These are phyloP conservation scores for Calameuta pallipes DNA, from an alignment of 2,888 invertebrate species.

Conservation along the genomic window DNA sequence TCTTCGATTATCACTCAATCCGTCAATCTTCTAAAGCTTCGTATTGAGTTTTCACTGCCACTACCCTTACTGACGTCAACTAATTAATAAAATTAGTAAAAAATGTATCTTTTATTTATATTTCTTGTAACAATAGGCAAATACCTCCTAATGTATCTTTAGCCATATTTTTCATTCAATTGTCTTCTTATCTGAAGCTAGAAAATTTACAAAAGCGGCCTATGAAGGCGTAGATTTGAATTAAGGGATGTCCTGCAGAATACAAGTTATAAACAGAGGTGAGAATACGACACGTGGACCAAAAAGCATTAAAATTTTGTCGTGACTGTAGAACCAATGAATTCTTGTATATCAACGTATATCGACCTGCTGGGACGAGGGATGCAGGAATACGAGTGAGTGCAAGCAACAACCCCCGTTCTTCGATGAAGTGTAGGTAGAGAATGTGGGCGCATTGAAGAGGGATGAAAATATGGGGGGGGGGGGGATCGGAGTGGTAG, in stretches of 20 bases:
- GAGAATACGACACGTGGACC: background rate
- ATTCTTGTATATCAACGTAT: slow-evolving; percentile 35
- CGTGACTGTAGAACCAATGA: background rate
- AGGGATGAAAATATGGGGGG: background rate
- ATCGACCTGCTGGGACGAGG: slow-evolving; percentile 55
- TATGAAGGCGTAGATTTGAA: background rate
- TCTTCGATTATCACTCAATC: background rate
- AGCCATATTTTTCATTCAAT: background rate
- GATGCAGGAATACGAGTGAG: slow-evolving; percentile 49
- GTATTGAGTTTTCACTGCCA: background rate
- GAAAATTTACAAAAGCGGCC: background rate
- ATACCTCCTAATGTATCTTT: background rate
- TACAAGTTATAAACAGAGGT: background rate
- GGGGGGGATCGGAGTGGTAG: slow-evolving; percentile 9
- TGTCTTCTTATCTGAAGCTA: background rate
- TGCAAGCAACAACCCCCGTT: slow-evolving; percentile 35
- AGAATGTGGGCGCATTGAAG: background rate
- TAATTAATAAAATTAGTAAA: background rate
- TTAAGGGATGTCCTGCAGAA: background rate
- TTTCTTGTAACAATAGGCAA: too few species aligned
- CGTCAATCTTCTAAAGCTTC: background rate
- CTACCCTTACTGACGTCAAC: background rate
- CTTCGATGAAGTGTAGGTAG: background rate
- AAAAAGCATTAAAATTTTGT: background rate
- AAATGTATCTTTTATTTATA: background rate